Evolutionary conservation across 1,140 invertebrate genomes (phyloP), one percentile per base, ranked within the genome.

Genomic region (Lepidurus apus): DNA sequence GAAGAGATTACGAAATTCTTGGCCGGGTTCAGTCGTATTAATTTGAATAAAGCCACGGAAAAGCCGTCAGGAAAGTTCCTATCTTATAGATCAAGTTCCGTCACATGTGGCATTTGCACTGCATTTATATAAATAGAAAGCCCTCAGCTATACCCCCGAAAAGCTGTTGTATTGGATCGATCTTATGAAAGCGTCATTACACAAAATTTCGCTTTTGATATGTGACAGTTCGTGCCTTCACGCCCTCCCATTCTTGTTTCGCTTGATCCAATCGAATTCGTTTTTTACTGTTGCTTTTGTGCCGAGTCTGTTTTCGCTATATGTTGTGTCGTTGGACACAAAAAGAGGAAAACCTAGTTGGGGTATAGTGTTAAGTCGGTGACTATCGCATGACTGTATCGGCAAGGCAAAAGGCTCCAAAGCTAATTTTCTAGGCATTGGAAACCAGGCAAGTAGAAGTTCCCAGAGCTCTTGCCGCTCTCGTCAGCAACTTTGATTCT

Each of bases 401-500:
- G 53, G 53, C 53, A 21, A 17, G 13, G 53, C 17, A 17, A 65
- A 65, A 65, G 34, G 53, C 53, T 65, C 53, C 9, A 13, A 65
- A 65, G 53, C 53, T 13, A 65, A 65, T 65, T 65, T 65, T 65
- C 53, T 17, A 65, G 21, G 13, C 53, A 65, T 65, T 65, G 53
- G 53, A 65, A 65, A 65, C 53, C 13, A 65, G 53, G 21, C 2
- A 65, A 65, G 53, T 65, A 21, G 53, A 65, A 65, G 53, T 21
- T 65, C 21, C 17, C 21, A 21, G 13, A 65, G 53, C n/a, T 65
- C 53, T 65, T 65, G 7, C 53, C 21, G 13, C 17, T 13, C 13
- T 65, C 53, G 53, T 65, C 53, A 65, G 53, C 53, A 65, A 65
- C 53, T 65, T 65, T 65, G 53, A 65, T 65, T 65, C 53, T 13